Base-by-base conservation (phyloP, 2,113 vertebrate species). In the Oreochromis niloticus region DNA sequence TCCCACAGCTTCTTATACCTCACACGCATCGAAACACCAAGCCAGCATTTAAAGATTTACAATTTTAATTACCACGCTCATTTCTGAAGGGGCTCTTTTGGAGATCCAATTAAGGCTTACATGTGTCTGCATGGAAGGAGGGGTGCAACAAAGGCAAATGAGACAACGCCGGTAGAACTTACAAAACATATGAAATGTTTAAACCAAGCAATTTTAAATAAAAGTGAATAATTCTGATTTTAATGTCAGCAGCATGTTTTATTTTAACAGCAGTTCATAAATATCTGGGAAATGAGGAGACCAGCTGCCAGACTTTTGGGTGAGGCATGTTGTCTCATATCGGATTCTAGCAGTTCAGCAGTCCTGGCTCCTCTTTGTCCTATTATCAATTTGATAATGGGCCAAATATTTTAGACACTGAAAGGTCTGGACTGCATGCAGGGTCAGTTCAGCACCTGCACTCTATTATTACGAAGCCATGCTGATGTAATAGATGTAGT, bases 21-120 rank as follows among this genome's bases (percentile, higher is more conserved):
- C 63, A 0, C 63, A 0, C 1, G 3, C 32, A 8, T 12, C 6
- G 6, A 68, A 68, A 41, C 11, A 11, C 34, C 34, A 9, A 39
- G 63, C 6, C 34, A 39, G 34, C 34, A 13, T 39, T n/a, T 39
- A n/a, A 66, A 39, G 32, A 39, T 39, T 39, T 2, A 36, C 16
- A 9, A 19, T 36, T 63, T 63, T 34, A 36, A 4, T 6, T 34
- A 36, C 3, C 2, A 5, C n/a, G 14, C 17, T 63, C 9, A 34
- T 63, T 34, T 34, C 9, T 9, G 30, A 19, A 34, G 9, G 0
- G 30, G 16, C 3, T 34, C 5, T 32, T 63, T 2, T 19, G 30
- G 5, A 3, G 59, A 32, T 34, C 8, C 30, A 10, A 17, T 9
- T 19, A 34, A 57, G 55, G 55, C 55, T 27, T 27, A 57, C 9